Base-by-base conservation (phyloP, 2,113 vertebrate species). In the Oreochromis spilurus region DNA sequence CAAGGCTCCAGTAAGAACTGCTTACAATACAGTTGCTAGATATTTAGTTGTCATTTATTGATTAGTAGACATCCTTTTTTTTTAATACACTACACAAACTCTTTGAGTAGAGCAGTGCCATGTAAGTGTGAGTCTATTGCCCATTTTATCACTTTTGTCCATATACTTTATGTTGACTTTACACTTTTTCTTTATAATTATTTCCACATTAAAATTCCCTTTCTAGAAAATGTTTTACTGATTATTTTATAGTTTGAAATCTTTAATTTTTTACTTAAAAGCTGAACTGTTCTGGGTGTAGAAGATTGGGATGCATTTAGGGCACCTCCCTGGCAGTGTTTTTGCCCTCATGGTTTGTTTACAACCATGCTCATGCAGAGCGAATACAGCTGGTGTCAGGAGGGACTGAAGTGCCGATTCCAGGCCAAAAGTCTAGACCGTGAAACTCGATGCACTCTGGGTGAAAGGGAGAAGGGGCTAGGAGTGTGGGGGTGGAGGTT, bases 1-100 rank as follows among this genome's bases (percentile, higher is more conserved):
- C 91, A 99, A 99, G 97, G 95, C 96, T 12, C 95, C 96, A 82
- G 98, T 99, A 93, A 97, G 97, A n/a, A n/a, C 17, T 77, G 72
- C 26, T 52, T 77, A 52, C 5, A 34, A 52, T 77, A 50, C 26
- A 77, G 45, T 48, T 50, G 40, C 1, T 48, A 31, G 14, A 77
- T 52, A 13, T 77, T 77, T 77, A 77, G 24, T 19, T 31, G 45
- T 77, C 2, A 77, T 77, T 77, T 31, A 52, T 77, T 31, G 16
- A 77, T 31, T 19, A 77, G 26, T 77, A 52, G 16, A 77, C 17
- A 77, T 31, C 34, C 34, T 13, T 36, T 9, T 9, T n/a, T 38
- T 77, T 10, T 5, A 17, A 72, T 31, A 5, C 45, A 75, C 9
- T 50, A 50, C 40, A 75, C 10, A 17, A 29, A 8, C 24, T 24